These are phyloP conservation scores for Chascanopsetta lugubris DNA, from an alignment of 2,113 vertebrate genomes.

Conservation along the genomic window DNA sequence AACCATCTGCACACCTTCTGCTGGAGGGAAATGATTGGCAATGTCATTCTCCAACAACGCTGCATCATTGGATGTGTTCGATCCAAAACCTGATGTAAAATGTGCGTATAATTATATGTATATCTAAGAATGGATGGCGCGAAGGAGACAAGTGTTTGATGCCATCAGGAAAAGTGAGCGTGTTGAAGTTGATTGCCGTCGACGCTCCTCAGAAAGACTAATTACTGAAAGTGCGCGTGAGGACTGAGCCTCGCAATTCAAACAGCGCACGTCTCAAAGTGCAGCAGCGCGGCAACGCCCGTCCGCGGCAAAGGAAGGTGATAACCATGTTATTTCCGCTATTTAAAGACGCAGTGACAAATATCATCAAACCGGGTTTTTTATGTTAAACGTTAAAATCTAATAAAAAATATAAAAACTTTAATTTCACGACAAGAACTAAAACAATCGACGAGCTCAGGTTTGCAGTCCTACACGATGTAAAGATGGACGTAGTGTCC, in stretches of 20 bases:
- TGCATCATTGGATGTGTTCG: conserved; percentile 42
- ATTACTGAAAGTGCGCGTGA: conserved; percentile 3
- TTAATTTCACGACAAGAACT: not conserved
- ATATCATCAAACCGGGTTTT: not conserved
- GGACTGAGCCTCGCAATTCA: not conserved
- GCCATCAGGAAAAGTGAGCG: not conserved
- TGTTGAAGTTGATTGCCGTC: conserved; percentile 17
- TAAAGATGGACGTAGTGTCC: too few relatives aligned
- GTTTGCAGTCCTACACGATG: too few relatives aligned
- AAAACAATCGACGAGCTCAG: too few relatives aligned
- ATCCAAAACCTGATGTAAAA: conserved; percentile 25
- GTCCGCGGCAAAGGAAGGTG: not conserved
- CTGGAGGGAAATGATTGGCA: conserved; percentile 73
- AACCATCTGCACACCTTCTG: conserved; percentile 76
- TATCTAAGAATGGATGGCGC: not conserved
- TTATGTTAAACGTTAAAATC: conserved; percentile 11
- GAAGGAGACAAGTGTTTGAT: conserved; percentile 8
- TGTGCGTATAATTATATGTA: too few relatives aligned
- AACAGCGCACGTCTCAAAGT: not conserved
- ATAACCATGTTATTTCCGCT: not conserved
- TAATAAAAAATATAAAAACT: conserved; percentile 15
- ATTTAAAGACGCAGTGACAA: not conserved
- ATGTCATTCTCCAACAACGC: conserved; percentile 66
- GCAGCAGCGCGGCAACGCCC: not conserved
- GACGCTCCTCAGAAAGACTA: not conserved